Conservation (phyloP, 2,888 invertebrate species). For the Entomobrya multifasciata region DNA sequence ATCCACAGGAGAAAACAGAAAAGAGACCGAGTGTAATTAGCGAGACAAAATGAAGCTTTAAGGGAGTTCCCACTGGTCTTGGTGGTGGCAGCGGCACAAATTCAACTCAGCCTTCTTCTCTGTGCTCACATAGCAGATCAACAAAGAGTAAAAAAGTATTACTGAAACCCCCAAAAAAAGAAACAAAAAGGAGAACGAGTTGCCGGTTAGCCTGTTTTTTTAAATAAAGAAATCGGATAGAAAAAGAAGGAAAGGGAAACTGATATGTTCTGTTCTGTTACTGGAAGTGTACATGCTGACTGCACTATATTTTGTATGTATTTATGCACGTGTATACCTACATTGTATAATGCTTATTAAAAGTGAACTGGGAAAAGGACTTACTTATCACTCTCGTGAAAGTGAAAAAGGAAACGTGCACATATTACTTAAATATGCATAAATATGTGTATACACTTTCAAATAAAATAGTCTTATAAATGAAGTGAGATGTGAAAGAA, state of each 20-base stretch:
- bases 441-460: background rate
- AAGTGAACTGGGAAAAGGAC: slow-evolving; percentile 1
- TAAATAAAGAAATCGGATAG: background rate
- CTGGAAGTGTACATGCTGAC: background rate
- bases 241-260: slow-evolving; percentile 15
- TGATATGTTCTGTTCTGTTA: background rate
- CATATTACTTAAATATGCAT: slow-evolving; percentile 38
- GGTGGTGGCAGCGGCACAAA: slow-evolving; percentile 35
- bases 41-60: slow-evolving; percentile 70
- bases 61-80: slow-evolving; percentile 65
- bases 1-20: slow-evolving; percentile 30
- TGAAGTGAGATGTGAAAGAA: slow-evolving; percentile 19
- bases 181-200: background rate
- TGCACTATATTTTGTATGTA: too few species aligned
- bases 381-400: slow-evolving; percentile 43
- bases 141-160: slow-evolving; percentile 63
- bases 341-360: too few species aligned
- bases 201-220: slow-evolving; percentile 18
- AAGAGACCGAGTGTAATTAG: slow-evolving; percentile 67
- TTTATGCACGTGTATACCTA: background rate
- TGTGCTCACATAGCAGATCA: slow-evolving; percentile 9
- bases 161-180: slow-evolving; percentile 55
- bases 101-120: background rate
- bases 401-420: slow-evolving; percentile 45
- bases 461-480: slow-evolving; percentile 12